Evolutionary conservation across 2,888 invertebrate species (phyloP), one percentile per base, ranked within the genome.

Genomic region (Punctoribates punctum): DNA sequence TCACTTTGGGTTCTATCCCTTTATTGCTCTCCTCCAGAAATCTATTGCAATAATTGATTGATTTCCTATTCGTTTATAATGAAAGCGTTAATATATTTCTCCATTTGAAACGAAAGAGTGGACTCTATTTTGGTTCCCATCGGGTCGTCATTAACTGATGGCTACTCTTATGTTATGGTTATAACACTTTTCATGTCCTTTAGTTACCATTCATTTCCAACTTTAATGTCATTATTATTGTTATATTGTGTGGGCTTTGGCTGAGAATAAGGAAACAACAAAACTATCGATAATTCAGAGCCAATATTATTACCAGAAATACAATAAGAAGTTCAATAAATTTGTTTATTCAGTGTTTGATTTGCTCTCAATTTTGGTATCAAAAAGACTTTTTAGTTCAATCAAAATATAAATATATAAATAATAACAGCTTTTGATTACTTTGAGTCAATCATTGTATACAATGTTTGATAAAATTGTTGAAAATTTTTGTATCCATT

Each of bases 11-110:
- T 11, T 46, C 17, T 70, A 46, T 38, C 13, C 34, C 38, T 38
- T 23, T 46, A 38, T 42, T 42, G 13, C 42, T 70, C 29, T 67
- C 11, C 4, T 34, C 34, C 1, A 5, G 51, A 51, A 60, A 60
- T 60, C 15, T 27, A 62, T 62, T 29, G 62, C 38, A 70, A 70
- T 70, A 70, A 70, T 70, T 70, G 70, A 70, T 70, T 70, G 70
- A 70, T 70, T 70, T 70, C 70, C 70, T 38, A 70, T 70, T 70
- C n/a, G 20, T 23, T 70, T 70, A 70, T 38, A 70, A 70, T 70
- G 38, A 70, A 70, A 70, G 17, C 70, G 42, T 70, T 42, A 70
- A 42, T 70, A 62, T 29, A 29, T 62, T 20, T 57, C 54, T 8
- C 4, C 13, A 57, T 57, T 23, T 57, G 20, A 23, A 65, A 34